Evolutionary conservation across 1,140 invertebrate species (phyloP).

Genomic region (Coptotermes formosanus): DNA sequence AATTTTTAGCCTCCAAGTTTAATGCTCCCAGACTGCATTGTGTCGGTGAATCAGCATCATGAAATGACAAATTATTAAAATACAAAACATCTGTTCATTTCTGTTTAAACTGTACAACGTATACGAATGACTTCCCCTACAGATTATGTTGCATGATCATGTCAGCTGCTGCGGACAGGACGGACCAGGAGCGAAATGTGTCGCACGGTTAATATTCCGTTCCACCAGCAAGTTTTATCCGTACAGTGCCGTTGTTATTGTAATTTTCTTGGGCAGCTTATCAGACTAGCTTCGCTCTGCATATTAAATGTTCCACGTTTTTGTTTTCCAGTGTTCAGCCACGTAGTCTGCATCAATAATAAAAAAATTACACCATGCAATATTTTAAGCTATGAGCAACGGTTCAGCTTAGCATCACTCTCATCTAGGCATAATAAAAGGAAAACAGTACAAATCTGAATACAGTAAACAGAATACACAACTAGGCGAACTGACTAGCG

Average conservation of each 20-base stretch:
- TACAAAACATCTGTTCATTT: too few relatives aligned
- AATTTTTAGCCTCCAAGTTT: too few relatives aligned
- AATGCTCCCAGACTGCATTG: too few relatives aligned
- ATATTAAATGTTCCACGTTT: neutral
- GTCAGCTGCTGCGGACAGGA: neutral
- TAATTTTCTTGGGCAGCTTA: neutral
- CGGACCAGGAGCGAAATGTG: neutral
- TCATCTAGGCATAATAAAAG: neutral
- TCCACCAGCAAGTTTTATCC: neutral
- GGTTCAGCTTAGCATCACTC: neutral
- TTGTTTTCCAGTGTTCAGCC: neutral
- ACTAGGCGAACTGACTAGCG: too few relatives aligned
- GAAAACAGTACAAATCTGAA: neutral
- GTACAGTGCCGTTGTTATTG: neutral
- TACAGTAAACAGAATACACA: too few relatives aligned
- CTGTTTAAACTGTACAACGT: neutral
- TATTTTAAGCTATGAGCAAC: neutral
- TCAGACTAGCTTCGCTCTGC: neutral
- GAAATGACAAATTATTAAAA: too few relatives aligned
- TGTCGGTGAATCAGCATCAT: too few relatives aligned
- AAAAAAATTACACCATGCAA: neutral
- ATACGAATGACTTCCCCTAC: neutral
- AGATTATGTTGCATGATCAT: neutral
- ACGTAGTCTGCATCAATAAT: neutral
- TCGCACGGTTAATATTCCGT: constrained; percentile 7